phyloP scores from a whole-genome alignment of 2,797 vertebrate genomes.

The Linurgus olivaceus region DNA sequence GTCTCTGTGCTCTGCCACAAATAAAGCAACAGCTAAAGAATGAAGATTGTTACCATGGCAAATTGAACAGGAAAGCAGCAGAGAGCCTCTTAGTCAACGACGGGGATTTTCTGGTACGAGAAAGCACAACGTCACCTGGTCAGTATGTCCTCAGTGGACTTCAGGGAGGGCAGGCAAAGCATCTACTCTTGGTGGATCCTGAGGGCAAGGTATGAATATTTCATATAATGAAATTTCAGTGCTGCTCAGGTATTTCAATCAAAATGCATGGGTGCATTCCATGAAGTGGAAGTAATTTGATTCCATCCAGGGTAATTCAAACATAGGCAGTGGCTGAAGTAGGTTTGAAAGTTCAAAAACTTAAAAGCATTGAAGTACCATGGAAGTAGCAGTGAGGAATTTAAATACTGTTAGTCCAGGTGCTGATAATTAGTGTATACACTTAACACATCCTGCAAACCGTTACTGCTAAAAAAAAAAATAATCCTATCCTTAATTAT shows the following conservation, averaged over 20 bases:
- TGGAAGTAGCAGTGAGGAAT: neutral
- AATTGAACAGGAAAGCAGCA: slow-evolving; percentile 85
- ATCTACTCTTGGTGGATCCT: slow-evolving; percentile 90
- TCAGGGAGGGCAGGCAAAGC: slow-evolving; percentile 85
- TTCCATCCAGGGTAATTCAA: neutral
- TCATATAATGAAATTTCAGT: neutral
- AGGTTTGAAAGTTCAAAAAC: neutral
- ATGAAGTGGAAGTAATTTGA: neutral
- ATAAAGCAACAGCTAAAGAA: slow-evolving; percentile 78
- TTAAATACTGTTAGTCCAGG: neutral
- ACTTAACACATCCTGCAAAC: neutral
- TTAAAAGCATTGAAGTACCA: neutral
- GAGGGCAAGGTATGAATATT: slow-evolving; percentile 84
- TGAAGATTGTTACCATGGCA: slow-evolving; percentile 91
- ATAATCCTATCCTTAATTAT: neutral
- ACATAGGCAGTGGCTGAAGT: neutral
- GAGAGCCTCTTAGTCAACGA: slow-evolving; percentile 86
- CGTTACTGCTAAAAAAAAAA: neutral
- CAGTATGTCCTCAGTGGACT: slow-evolving; percentile 92
- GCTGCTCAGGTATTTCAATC: neutral
- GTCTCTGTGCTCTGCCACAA: slow-evolving; percentile 48
- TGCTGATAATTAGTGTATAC: neutral
- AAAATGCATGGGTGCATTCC: neutral
- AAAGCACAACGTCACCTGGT: slow-evolving; percentile 86
- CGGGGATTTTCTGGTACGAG: slow-evolving; percentile 91